phyloP scores from a whole-genome alignment of 2,113 vertebrate genomes.

The Archilochus colubris region DNA sequence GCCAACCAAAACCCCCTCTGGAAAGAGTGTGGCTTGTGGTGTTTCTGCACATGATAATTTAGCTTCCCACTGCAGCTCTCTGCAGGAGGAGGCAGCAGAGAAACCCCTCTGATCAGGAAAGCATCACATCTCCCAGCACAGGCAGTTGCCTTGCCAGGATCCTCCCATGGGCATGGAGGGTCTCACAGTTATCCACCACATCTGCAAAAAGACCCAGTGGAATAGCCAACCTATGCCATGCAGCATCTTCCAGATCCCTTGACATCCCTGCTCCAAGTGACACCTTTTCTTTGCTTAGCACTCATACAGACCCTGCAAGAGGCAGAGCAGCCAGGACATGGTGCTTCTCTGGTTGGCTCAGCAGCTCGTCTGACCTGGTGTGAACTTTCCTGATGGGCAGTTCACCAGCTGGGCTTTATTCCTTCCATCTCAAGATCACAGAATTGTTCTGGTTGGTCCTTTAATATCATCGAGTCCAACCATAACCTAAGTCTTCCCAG shows the following conservation, averaged over 20 bases:
- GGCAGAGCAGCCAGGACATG: rapidly evolving
- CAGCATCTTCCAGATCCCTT: background rate
- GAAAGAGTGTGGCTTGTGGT: background rate
- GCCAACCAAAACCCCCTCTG: background rate
- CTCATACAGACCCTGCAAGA: rapidly evolving
- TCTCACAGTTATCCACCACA: background rate
- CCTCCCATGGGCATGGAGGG: background rate
- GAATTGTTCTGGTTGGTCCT: background rate
- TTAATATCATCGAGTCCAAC: no score
- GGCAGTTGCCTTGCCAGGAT: rapidly evolving
- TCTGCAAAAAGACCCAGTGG: background rate
- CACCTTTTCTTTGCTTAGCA: background rate
- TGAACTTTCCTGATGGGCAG: background rate
- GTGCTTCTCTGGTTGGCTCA: rapidly evolving
- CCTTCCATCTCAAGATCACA: background rate
- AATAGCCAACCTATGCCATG: background rate
- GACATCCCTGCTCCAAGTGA: background rate
- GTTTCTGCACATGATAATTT: background rate
- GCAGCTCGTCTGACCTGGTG: background rate
- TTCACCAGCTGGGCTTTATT: background rate
- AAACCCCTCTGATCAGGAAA: background rate
- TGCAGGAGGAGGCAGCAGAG: background rate
- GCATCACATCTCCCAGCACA: background rate
- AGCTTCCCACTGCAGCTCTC: background rate
- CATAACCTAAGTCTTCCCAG: no score